phyloP scores from a whole-genome alignment of 2,113 vertebrate species.

The Leptocoma aspasia region DNA sequence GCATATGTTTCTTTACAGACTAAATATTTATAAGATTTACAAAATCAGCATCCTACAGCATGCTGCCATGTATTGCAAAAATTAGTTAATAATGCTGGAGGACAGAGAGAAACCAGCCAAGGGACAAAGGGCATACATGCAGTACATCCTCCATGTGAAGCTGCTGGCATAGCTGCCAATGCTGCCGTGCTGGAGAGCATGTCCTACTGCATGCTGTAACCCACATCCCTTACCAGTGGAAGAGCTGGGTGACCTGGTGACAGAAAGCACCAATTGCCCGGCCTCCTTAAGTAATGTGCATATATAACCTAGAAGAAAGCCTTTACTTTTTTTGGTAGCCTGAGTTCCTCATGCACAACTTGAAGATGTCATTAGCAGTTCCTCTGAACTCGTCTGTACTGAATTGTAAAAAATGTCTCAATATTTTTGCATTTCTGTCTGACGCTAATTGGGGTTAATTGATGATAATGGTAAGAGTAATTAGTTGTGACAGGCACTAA shows the following conservation, averaged over 20 bases:
- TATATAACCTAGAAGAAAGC: background rate
- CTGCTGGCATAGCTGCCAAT: background rate
- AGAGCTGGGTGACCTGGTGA: background rate
- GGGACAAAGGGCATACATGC: background rate
- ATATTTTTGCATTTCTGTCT: conserved; percentile 13
- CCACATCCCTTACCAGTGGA: fast-evolving
- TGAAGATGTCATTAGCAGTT: background rate
- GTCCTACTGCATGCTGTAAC: background rate
- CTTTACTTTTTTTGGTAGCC: background rate
- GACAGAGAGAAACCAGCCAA: background rate
- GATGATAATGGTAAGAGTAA: conserved; percentile 26
- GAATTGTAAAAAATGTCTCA: background rate
- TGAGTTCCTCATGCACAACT: background rate
- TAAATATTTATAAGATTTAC: background rate
- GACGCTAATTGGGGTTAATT: conserved; percentile 23
- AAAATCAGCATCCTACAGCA: background rate
- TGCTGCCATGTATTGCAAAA: background rate
- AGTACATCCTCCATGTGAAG: background rate
- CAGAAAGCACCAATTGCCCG: background rate
- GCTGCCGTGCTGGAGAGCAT: fast-evolving
- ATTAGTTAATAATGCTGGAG: background rate
- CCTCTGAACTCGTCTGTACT: background rate
- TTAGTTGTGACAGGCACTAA: conserved; percentile 23
- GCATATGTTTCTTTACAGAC: fast-evolving
- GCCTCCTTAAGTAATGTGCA: background rate